Conservation (phyloP, 2,797 vertebrate species). For the Cryptoblepharus egeriae region DNA sequence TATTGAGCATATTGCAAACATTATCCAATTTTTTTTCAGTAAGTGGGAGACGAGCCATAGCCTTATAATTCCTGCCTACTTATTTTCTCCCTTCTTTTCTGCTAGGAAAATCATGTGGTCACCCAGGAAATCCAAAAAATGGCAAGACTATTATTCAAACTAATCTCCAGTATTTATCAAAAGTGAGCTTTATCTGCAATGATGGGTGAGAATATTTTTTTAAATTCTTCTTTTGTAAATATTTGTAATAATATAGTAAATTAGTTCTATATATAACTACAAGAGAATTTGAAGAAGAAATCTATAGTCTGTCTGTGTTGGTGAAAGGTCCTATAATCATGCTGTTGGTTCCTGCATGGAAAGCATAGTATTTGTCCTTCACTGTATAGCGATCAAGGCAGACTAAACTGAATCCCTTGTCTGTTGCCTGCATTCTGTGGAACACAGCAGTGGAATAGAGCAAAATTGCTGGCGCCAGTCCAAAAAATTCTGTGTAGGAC, state of each 20-base stretch:
- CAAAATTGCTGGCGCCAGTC: no score
- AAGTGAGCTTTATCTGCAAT: slow-evolving; percentile 55
- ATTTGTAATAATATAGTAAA: no score
- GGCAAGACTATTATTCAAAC: slow-evolving; percentile 31
- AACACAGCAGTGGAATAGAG: no score
- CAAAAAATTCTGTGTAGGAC: no score
- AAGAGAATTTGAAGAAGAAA: background rate
- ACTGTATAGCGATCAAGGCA: background rate
- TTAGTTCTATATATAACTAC: no score
- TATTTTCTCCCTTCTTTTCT: slow-evolving; percentile 26
- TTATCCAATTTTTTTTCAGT: no score
- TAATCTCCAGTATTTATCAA: slow-evolving; percentile 27
- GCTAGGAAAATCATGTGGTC: slow-evolving; percentile 56
- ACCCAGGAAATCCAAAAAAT: slow-evolving; percentile 52
- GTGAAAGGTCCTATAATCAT: background rate
- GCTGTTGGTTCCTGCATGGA: background rate
- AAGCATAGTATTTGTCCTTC: background rate
- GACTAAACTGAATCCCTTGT: background rate
- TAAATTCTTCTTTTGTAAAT: no score
- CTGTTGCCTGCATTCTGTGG: background rate
- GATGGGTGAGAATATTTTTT: slow-evolving; percentile 41
- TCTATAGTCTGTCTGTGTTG: background rate
- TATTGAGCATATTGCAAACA: no score
- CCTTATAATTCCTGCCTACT: background rate
- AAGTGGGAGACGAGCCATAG: no score